Percentiles rank a stretch among this genome's conserved stretches.
Conservation (phyloP, 1,140 invertebrate species). For the Thrips palmi region DNA sequence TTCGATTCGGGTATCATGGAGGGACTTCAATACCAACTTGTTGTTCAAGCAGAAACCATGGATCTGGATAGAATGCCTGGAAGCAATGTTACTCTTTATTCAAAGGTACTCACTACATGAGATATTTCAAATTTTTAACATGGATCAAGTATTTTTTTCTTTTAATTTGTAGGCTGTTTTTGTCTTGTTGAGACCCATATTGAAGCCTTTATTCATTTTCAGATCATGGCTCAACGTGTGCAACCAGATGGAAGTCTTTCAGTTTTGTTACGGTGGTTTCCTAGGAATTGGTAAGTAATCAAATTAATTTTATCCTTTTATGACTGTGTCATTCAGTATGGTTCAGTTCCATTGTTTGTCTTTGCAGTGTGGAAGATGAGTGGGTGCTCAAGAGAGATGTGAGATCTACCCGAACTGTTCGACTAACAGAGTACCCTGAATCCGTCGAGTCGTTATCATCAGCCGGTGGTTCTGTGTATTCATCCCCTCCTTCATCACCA, state of each 20-base stretch:
- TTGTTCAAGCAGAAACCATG: conserved; percentile 36
- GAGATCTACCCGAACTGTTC: too few species aligned
- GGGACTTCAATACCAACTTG: conserved; percentile 50
- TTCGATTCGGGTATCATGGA: conserved; percentile 79
- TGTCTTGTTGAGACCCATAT: conserved; percentile 7
- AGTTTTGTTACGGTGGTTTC: conserved; percentile 47
- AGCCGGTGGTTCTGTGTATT: too few species aligned
- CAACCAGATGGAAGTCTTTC: conserved; percentile 36
- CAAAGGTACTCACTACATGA: conserved; percentile 31
- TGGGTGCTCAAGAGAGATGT: too few species aligned
- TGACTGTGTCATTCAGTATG: too few species aligned
- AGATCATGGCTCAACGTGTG: conserved; percentile 40
- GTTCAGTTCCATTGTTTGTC: too few species aligned
- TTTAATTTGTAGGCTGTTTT: neutral
- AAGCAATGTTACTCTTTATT: conserved; percentile 38
- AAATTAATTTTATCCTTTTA: too few species aligned
- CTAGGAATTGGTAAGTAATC: conserved; percentile 43
- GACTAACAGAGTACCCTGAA: too few species aligned
- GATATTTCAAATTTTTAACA: conserved; percentile 1
- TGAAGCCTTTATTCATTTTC: conserved; percentile 13
- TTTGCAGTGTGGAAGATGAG: too few species aligned
- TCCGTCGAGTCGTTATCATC: too few species aligned
- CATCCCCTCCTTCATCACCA: too few species aligned
- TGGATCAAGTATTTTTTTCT: neutral
- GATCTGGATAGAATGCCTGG: conserved; percentile 27